These are phyloP conservation scores for Notolabrus celidotus DNA, from an alignment of 2,797 vertebrate species.

Conservation along the genomic window DNA sequence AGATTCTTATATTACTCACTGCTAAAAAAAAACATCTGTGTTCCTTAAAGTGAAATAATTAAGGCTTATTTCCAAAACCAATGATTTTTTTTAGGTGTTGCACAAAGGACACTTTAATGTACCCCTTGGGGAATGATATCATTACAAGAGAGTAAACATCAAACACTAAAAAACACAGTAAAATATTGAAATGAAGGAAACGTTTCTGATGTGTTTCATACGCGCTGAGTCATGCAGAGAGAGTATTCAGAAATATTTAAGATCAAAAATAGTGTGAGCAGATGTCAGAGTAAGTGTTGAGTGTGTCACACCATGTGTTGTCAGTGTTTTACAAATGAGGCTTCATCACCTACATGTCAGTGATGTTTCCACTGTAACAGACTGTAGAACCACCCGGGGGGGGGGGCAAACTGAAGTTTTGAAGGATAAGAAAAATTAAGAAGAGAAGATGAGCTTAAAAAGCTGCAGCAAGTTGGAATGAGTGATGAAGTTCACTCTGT, in stretches of 20 bases:
- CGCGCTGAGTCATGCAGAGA: slow-evolving; percentile 9
- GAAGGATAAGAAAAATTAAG: slow-evolving; percentile 19
- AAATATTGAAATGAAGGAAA: too few species aligned
- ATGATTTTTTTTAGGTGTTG: not conserved
- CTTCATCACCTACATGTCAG: slow-evolving; percentile 31
- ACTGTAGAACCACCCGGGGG: not conserved
- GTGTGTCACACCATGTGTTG: slow-evolving; percentile 32
- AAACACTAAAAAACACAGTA: not conserved
- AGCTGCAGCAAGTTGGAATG: slow-evolving; percentile 13
- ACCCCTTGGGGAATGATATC: not conserved
- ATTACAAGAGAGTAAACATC: not conserved
- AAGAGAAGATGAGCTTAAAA: slow-evolving; percentile 27
- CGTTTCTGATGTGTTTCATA: slow-evolving; percentile 9
- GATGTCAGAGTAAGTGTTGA: slow-evolving; percentile 34
- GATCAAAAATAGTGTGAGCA: slow-evolving; percentile 21
- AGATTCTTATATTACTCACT: not conserved
- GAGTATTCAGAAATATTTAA: slow-evolving; percentile 19
- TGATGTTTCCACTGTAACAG: slow-evolving; percentile 22
- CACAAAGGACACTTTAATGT: not conserved
- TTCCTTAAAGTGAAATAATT: slow-evolving; percentile 10
- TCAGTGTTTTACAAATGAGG: slow-evolving; percentile 20
- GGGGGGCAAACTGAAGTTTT: slow-evolving; percentile 7
- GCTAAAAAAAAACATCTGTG: not conserved
- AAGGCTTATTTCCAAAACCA: slow-evolving; percentile 7
- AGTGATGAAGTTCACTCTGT: not conserved